Base-by-base conservation (phyloP, 1,140 invertebrate genomes). In the Alviniconcha marisindica region DNA sequence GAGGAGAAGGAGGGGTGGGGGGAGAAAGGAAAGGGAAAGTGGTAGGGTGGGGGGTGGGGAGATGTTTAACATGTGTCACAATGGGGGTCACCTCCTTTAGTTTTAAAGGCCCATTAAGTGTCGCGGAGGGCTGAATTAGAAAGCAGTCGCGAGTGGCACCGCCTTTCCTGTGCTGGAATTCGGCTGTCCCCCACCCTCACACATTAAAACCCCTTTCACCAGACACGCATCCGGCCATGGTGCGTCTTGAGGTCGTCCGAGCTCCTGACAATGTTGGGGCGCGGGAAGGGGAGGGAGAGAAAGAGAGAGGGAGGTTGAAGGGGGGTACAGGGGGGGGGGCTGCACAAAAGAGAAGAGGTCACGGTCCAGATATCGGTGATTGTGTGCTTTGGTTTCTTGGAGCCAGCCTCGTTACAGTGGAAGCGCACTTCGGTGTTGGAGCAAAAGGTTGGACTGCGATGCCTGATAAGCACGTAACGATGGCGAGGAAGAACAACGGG, bases 31-130 rank as follows among this genome's bases (percentile, higher is more conserved):
- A 28, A 24, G 56, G n/a, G 56, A 1, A 24, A 24, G 56, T 14
- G 56, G 56, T 21, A 24, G 44, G 44, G 44, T 5, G 44, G 44
- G 44, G 56, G 48, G 48, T 12, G 48, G 18, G 44, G 44, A 31
- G 38, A 71, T 33, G 33, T 28, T 71, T 71, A 33, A 31, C 28
- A 4, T 36, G n/a, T 42, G 40, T 42, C 73, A 76, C 73, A 76
- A 76, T 44, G 42, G 73, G 73, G 73, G 31, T 76, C 73, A n/a
- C n/a, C 73, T 76, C 40, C n/a, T 76, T 48, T 31, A 42, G 36
- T 7, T 76, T 76, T 44, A 44, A 76, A 76, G 42, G 40, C n/a
- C 73, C 73, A 76, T 76, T 76, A 76, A 44, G 73, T 48, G 73
- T 76, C 38, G 73, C 73, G 36, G 73, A 44, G 24, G 69, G 40